These are phyloP conservation scores for Alosa sapidissima DNA, from an alignment of 2,797 vertebrate species.

Conservation along the genomic window DNA sequence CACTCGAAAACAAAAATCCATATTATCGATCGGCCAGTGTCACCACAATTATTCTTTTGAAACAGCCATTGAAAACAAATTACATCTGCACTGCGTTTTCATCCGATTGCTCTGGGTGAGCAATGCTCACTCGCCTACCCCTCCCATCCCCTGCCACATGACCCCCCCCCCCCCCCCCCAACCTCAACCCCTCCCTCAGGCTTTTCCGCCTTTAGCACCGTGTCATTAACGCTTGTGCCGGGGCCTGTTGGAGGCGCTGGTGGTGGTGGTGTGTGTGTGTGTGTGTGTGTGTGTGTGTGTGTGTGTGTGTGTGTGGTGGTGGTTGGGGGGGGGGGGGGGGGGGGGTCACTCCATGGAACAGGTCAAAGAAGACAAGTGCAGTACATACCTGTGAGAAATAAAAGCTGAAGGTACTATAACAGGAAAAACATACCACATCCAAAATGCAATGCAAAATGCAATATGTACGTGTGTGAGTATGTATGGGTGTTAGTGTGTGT, in stretches of 20 bases:
- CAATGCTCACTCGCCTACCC: constrained; percentile 82
- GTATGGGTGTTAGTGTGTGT: neutral
- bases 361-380: neutral
- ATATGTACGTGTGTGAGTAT: neutral
- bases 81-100: constrained; percentile 99
- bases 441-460: neutral
- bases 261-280: constrained; percentile 42
- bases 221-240: constrained; percentile 79
- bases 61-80: constrained; percentile 99
- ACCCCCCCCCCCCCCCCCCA: constrained; percentile 58
- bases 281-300: constrained; percentile 28
- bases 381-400: neutral
- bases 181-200: constrained; percentile 9
- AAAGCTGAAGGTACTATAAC: neutral
- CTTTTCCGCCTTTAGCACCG: constrained; percentile 75
- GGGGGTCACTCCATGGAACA: neutral
- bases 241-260: constrained; percentile 36
- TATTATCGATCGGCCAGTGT: constrained; percentile 98
- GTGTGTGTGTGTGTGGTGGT: constrained; percentile 11
- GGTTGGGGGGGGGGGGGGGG: neutral
- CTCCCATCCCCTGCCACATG: constrained; percentile 35
- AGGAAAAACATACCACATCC: neutral
- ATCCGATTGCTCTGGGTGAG: constrained; percentile 95
- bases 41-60: constrained; percentile 99
- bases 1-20: constrained; percentile 99